Conservation (phyloP, 2,113 vertebrate species). For the Paralichthys olivaceus region DNA sequence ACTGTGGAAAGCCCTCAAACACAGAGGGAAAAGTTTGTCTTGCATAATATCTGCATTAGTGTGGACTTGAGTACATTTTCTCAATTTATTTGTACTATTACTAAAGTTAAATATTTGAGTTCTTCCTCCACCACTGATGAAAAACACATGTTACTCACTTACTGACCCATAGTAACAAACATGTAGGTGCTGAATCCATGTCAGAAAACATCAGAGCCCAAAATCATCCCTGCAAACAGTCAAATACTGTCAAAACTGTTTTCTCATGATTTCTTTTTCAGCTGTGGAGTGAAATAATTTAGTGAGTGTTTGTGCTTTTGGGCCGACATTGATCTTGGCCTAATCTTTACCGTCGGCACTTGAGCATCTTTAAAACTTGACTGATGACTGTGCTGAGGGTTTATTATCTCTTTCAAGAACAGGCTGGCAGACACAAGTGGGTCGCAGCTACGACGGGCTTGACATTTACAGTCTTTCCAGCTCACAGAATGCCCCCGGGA, state of each 20-base stretch:
- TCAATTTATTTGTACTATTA: too few relatives aligned
- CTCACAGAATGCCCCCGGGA: conserved; percentile 29
- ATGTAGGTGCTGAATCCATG: background rate
- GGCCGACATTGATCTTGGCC: background rate
- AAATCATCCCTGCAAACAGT: background rate
- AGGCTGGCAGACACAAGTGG: background rate
- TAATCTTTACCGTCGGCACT: background rate
- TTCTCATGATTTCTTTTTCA: background rate
- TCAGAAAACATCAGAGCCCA: background rate
- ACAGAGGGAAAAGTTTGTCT: too few relatives aligned
- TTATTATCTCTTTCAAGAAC: conserved; percentile 36
- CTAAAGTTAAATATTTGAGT: too few relatives aligned
- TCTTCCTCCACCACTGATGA: background rate
- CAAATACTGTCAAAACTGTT: background rate
- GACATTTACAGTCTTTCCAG: conserved; percentile 48
- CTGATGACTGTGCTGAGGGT: conserved; percentile 14
- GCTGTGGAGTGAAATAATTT: background rate
- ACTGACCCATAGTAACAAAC: background rate
- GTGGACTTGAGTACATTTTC: too few relatives aligned
- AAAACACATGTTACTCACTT: background rate
- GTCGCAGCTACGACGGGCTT: conserved; percentile 16
- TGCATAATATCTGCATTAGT: too few relatives aligned
- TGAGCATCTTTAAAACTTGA: conserved; percentile 9
- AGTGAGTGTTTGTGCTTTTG: background rate
- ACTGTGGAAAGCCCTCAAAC: too few relatives aligned